These are phyloP conservation scores for Helicolenus hilgendorfi DNA, from an alignment of 2,797 vertebrate species.

Conservation along the genomic window DNA sequence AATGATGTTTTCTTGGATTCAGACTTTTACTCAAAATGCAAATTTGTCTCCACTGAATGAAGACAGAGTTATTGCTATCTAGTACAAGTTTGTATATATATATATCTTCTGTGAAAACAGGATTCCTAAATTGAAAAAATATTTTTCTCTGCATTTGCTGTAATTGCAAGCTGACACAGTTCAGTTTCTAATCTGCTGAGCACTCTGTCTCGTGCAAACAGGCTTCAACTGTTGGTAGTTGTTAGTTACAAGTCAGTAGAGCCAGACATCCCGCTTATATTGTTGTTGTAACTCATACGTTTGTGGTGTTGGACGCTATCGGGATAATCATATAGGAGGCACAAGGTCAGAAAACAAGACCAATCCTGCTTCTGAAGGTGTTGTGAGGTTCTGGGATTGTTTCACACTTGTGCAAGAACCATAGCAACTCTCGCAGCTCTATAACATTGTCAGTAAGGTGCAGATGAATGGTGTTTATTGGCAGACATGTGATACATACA, in stretches of 20 bases:
- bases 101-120: too few species aligned
- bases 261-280: background rate
- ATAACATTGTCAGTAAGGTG: background rate
- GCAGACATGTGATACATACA: background rate
- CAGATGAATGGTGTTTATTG: background rate
- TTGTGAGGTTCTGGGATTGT: background rate
- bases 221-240: background rate
- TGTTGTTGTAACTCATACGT: background rate
- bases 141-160: background rate
- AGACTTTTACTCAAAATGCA: background rate
- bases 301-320: background rate
- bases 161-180: background rate
- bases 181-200: background rate
- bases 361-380: background rate
- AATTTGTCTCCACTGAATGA: background rate
- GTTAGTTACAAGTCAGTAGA: background rate
- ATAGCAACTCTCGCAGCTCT: background rate
- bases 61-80: background rate
- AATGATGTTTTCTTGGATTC: background rate
- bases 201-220: background rate
- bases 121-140: background rate
- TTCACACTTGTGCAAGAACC: background rate
- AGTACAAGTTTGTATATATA: background rate
- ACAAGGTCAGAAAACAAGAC: slow-evolving; percentile 1
- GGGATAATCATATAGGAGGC: background rate